Evolutionary conservation across 2,113 vertebrate genomes (phyloP).

Genomic region (Loxodonta africana): DNA sequence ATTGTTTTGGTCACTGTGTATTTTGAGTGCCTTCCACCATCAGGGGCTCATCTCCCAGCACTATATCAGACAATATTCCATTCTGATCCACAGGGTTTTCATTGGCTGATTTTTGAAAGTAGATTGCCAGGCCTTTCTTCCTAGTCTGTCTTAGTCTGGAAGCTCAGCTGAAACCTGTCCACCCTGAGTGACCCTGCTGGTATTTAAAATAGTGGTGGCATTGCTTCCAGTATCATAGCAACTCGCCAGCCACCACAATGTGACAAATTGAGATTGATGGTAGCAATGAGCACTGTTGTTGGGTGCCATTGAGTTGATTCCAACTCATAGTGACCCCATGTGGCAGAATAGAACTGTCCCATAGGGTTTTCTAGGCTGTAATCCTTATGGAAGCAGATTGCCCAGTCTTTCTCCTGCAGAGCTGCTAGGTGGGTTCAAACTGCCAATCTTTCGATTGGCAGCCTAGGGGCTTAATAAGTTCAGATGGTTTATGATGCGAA

Average conservation of each 20-base stretch:
- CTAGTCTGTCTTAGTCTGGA: not conserved
- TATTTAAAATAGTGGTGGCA: not conserved
- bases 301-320: too few relatives aligned
- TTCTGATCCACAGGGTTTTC: not conserved
- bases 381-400: too few relatives aligned
- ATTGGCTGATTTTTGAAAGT: not conserved
- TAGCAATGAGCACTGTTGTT: not conserved
- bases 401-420: not conserved
- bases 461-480: not conserved
- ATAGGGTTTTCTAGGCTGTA: not conserved
- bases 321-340: not conserved
- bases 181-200: not conserved
- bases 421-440: not conserved
- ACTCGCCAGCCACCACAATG: not conserved
- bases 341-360: not conserved
- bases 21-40: not conserved
- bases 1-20: not conserved
- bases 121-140: not conserved
- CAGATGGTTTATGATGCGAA: not conserved
- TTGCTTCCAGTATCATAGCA: not conserved
- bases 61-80: too few relatives aligned
- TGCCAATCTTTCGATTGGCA: not conserved
- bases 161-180: not conserved
- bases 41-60: not conserved
- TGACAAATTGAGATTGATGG: not conserved